Conservation (phyloP, 2,797 vertebrate species). For the Neoniphon sammara region DNA sequence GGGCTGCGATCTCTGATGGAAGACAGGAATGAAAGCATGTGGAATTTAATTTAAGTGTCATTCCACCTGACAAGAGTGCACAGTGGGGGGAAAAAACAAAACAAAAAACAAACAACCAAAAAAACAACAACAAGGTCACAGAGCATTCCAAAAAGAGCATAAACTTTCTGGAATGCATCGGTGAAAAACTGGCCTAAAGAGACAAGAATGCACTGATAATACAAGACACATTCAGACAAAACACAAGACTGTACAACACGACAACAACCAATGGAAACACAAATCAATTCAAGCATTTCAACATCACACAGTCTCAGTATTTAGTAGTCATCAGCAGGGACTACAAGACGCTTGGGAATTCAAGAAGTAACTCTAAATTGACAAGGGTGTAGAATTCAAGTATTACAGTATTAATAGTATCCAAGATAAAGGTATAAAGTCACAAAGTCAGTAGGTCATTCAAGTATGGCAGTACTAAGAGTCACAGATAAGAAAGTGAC, state of each 20-base stretch:
- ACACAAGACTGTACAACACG: conserved; percentile 41
- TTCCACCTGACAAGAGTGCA: not conserved
- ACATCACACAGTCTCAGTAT: no score
- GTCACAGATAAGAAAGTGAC: not conserved
- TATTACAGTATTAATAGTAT: no score
- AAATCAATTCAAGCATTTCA: not conserved
- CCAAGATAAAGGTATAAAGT: not conserved
- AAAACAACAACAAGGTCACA: no score
- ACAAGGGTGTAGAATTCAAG: no score
- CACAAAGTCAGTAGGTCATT: not conserved
- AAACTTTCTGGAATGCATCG: no score
- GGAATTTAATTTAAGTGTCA: not conserved
- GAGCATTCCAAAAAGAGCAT: not conserved
- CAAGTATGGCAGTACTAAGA: not conserved
- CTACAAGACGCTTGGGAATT: no score
- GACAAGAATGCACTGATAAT: conserved; percentile 10
- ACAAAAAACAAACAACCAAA: no score
- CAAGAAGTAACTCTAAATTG: no score
- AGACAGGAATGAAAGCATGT: conserved; percentile 17
- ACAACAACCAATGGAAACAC: not conserved
- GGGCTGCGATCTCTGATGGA: conserved; percentile 91
- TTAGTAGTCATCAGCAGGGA: no score
- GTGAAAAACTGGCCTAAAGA: no score
- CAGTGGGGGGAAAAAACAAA: no score
- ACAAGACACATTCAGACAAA: conserved; percentile 26